Evolutionary conservation across 2,888 invertebrate species (phyloP), one percentile per base, ranked within the genome.

Genomic region (Charanyca ferruginea): DNA sequence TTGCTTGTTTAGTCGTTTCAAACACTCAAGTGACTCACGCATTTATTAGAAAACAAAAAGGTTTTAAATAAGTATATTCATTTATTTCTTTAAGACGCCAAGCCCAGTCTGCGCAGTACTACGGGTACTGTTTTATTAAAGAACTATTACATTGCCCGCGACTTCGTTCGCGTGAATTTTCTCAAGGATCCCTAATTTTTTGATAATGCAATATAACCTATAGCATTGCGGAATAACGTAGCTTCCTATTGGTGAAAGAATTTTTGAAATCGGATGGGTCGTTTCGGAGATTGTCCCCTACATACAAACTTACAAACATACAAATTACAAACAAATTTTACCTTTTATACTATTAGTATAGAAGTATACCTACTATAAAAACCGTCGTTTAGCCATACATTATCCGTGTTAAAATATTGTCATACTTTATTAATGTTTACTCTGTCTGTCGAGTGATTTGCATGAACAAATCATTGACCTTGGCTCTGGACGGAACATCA

Each of bases 401-500:
- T 73, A 73, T 75, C 62, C 48, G 48, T 55, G 60, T 62, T 75
- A 62, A 76, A 78, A 74, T 84, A 77, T 64, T 66, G 74, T 51
- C 73, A 60, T 62, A 64, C 41, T 73, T 73, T 65, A 57, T 64
- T 64, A 51, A 52, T 79, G 77, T 81, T 78, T 68, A 75, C 60
- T 76, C 66, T 74, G 60, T 65, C 62, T 55, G 68, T 62, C 47
- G 41, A 58, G 63, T 76, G 68, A 85, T 85, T 85, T 83, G 75
- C 84, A 84, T 85, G 73, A 78, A 80, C 66, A 80, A 80, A 73
- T 69, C 62, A 75, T 79, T 79, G 83, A 77, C 84, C 84, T 84
- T 84, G 83, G 73, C 53, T 73, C 53, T 51, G 57, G 64, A 70
- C 65, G 62, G 74, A 77, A 77, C 73, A 76, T 79, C 76, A 78